Conservation (phyloP, 2,797 vertebrate species). For the Sebastes baramenuke region DNA sequence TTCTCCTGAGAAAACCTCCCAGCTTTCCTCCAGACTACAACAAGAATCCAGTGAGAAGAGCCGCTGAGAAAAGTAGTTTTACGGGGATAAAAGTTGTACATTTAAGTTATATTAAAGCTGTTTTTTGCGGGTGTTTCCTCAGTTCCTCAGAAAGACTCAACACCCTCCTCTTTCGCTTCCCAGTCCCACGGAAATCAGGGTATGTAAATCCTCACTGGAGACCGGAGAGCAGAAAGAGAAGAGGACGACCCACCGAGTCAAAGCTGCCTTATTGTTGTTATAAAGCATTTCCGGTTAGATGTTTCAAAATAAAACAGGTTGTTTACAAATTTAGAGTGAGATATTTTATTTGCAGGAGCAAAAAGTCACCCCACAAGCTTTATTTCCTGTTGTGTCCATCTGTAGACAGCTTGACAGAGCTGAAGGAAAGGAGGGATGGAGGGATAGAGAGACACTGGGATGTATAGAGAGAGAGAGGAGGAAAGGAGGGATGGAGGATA, state of each 20-base stretch:
- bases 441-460: neutral
- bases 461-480: neutral
- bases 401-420: neutral
- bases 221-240: constrained; percentile 16
- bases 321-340: accelerated
- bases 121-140: constrained; percentile 41
- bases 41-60: constrained; percentile 5
- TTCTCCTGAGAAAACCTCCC: constrained; percentile 29
- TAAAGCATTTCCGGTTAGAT: neutral
- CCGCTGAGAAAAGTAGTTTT: neutral
- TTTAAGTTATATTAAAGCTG: constrained; percentile 4
- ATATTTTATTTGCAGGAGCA: neutral
- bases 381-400: neutral
- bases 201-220: constrained; percentile 78
- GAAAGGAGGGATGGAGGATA: neutral
- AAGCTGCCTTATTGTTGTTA: accelerated
- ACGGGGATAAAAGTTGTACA: neutral
- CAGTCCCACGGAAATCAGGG: constrained; percentile 80
- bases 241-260: constrained; percentile 3
- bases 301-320: constrained; percentile 35
- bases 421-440: neutral
- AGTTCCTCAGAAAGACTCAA: constrained; percentile 75
- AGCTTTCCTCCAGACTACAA: constrained; percentile 29
- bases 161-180: constrained; percentile 62
- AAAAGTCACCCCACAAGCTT: accelerated